Base-by-base conservation (phyloP, 2,888 invertebrate species). In the Melinopterus prodromus region DNA sequence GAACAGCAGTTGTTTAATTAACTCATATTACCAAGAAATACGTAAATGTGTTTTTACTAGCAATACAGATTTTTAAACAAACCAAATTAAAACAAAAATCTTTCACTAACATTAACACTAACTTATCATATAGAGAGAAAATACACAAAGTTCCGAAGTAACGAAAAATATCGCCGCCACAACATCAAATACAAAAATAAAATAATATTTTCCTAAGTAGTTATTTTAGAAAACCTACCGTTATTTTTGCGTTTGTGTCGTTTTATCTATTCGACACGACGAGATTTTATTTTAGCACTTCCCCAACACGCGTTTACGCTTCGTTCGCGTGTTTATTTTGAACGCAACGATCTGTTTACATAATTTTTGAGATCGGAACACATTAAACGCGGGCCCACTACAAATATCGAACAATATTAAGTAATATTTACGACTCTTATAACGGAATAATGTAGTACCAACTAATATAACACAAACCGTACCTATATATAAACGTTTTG, bases 381-480 rank as follows among this genome's bases (percentile, higher is more conserved):
- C 12, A 53, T 53, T 53, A 53, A 53, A 38, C 38, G 12, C 26
- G 53, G 53, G 53, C 53, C 9, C 5, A 3, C 5, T 12, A 53
- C 53, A 53, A 53, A 53, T 53, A 53, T 53, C 53, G 53, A 53
- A 53, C 53, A 53, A 53, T 53, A 53, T 53, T 53, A 53, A 53
- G 5, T 53, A 53, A 53, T 53, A 53, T 53, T 53, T 53, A 53
- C 12, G 53, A 53, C 9, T 53, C 53, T 2, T 2, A 53, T 53
- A 53, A 53, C 53, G 53, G 12, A 1, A 53, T 53, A 53, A 53
- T 53, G 5, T 53, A 53, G 53, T 53, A 53, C 53, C 53, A 53
- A 4, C 53, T 53, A 26, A 53, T 53, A 53, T 9, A 53, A 4
- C 2, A 53, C 2, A 53, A 53, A 7, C 53, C 5, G 53, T 12